These are phyloP conservation scores for Ceriagrion tenellum DNA, from an alignment of 2,888 invertebrate genomes.

Conservation along the genomic window DNA sequence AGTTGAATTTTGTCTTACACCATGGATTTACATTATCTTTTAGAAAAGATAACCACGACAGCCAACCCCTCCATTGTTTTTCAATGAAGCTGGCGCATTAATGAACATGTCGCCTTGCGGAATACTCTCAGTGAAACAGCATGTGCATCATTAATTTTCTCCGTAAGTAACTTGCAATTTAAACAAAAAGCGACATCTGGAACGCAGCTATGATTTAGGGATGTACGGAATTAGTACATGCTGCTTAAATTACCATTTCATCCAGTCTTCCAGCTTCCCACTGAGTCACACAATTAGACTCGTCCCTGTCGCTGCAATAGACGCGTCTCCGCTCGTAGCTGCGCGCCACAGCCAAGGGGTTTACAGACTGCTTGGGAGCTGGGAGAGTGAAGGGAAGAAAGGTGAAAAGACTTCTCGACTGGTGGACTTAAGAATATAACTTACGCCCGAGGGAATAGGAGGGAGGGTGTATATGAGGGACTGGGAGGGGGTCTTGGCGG, in stretches of 20 bases:
- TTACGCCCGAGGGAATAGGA: constrained; percentile 23
- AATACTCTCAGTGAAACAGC: background rate
- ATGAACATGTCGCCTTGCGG: too few relatives aligned
- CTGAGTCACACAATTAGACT: background rate
- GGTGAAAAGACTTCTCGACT: background rate
- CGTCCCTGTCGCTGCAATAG: too few relatives aligned
- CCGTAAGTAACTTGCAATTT: too few relatives aligned
- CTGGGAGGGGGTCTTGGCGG: background rate
- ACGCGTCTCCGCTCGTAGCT: background rate
- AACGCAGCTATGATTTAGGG: background rate
- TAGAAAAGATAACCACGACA: too few relatives aligned
- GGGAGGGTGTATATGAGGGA: background rate
- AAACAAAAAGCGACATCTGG: background rate
- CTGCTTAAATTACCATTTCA: background rate
- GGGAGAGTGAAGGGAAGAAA: background rate
- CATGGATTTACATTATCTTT: too few relatives aligned
- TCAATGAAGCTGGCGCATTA: too few relatives aligned
- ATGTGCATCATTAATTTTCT: background rate
- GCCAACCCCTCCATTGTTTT: too few relatives aligned
- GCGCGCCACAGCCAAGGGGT: background rate
- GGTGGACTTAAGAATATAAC: constrained; percentile 54
- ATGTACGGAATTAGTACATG: background rate
- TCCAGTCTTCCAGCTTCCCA: background rate
- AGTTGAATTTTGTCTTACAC: too few relatives aligned
- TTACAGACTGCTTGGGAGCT: constrained; percentile 62